A percentile compares a stretch with the other conserved stretches of the same genome.
Conservation (phyloP, 2,113 vertebrate species). For the Prionailurus bengalensis region DNA sequence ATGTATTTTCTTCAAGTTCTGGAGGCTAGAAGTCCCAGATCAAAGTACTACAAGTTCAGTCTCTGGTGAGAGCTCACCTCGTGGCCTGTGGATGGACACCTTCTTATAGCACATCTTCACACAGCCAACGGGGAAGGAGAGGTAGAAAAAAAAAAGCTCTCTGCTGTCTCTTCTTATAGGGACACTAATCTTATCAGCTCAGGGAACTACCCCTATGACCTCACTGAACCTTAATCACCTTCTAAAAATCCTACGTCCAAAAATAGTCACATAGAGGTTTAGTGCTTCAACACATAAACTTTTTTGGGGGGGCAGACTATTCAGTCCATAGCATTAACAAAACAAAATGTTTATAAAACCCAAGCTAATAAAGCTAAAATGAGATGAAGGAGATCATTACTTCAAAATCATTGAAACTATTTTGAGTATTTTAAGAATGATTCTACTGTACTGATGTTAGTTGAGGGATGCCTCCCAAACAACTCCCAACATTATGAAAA, state of each 20-base stretch:
- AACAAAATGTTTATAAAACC: not conserved
- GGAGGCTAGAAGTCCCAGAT: not conserved
- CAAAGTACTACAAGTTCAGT: not conserved
- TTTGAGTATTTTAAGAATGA: not conserved
- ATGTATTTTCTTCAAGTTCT: not conserved
- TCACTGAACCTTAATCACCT: not conserved
- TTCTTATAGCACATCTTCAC: not conserved
- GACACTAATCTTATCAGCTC: not conserved
- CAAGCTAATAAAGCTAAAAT: constrained; percentile 12
- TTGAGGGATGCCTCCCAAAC: not conserved
- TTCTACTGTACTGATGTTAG: not conserved
- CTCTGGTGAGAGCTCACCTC: not conserved
- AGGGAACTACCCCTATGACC: not conserved
- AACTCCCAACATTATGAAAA: not conserved
- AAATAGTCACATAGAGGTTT: not conserved
- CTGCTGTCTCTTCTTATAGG: not conserved
- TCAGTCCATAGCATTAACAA: not conserved
- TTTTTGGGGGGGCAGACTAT: not conserved
- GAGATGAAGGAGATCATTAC: not conserved
- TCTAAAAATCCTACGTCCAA: not conserved
- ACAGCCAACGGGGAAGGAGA: accelerated
- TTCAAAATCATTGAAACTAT: constrained; percentile 26
- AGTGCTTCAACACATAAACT: not conserved
- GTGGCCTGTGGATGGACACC: not conserved
- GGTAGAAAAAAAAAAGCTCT: not conserved